Percentiles rank a stretch among this genome's conserved stretches.
Conservation (phyloP, 2,797 vertebrate genomes). For the Morus bassanus region DNA sequence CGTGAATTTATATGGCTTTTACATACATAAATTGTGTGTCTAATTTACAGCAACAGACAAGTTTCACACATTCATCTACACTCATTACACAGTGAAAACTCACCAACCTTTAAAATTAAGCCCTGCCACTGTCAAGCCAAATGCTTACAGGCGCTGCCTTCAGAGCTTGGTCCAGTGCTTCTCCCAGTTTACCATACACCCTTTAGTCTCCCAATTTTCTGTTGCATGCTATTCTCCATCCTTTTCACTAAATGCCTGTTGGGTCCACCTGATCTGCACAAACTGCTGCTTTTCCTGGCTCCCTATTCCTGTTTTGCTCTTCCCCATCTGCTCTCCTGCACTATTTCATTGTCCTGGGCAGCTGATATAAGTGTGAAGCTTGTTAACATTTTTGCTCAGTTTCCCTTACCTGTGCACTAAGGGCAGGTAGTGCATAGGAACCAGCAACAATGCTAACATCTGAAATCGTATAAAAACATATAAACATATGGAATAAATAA, state of each 20-base stretch:
- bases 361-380: neutral
- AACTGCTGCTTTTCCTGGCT: neutral
- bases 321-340: neutral
- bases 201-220: neutral
- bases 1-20: neutral
- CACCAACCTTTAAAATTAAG: neutral
- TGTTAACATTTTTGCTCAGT: neutral
- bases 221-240: neutral
- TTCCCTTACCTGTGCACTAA: neutral
- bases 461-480: neutral
- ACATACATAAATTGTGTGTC: neutral
- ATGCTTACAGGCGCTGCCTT: neutral
- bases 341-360: neutral
- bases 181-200: neutral
- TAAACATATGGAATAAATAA: neutral
- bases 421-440: neutral
- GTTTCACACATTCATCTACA: neutral
- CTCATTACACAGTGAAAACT: neutral
- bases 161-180: neutral
- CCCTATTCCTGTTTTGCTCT: neutral
- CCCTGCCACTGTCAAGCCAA: neutral
- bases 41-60: neutral
- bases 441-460: neutral
- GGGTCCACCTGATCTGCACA: neutral
- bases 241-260: neutral